Percentiles rank a stretch among this genome's conserved stretches.
Conservation (phyloP, 2,888 invertebrate genomes). For the Amphiduros pacificus region DNA sequence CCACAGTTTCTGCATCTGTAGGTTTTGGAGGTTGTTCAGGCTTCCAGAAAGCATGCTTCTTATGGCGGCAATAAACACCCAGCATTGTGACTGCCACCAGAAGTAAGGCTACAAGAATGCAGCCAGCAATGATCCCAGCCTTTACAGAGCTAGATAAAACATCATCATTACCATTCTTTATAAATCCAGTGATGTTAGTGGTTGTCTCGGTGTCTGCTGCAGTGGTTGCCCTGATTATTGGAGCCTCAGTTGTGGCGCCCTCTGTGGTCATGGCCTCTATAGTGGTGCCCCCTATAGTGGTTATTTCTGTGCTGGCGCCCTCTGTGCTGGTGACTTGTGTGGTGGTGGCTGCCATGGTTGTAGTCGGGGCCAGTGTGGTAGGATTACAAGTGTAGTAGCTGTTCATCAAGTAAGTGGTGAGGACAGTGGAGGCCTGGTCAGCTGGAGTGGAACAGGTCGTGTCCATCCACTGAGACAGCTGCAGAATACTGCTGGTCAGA, state of each 20-base stretch:
- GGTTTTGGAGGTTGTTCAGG: background rate
- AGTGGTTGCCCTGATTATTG: background rate
- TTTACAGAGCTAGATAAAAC: background rate
- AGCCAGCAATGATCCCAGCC: conserved; percentile 1
- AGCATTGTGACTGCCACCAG: conserved; percentile 3
- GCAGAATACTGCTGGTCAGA: too few species aligned
- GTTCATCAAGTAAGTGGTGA: conserved; percentile 5
- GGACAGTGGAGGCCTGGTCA: too few species aligned
- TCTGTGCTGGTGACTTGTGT: background rate
- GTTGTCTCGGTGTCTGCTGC: background rate
- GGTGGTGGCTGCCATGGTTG: background rate
- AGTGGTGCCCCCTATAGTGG: background rate
- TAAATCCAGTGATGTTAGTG: too few species aligned
- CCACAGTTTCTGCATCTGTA: too few species aligned
- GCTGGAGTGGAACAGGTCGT: conserved; percentile 1
- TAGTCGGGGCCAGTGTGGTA: background rate
- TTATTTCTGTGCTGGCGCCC: too few species aligned
- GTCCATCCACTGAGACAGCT: too few species aligned
- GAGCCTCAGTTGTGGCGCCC: background rate
- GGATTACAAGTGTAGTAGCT: background rate
- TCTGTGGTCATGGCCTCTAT: conserved; percentile 3
- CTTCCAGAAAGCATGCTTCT: conserved; percentile 17
- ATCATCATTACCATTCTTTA: too few species aligned
- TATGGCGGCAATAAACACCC: conserved; percentile 9
- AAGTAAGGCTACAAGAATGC: conserved; percentile 3